phyloP scores from a whole-genome alignment of 1,140 invertebrate genomes.

The Conus ventricosus region DNA sequence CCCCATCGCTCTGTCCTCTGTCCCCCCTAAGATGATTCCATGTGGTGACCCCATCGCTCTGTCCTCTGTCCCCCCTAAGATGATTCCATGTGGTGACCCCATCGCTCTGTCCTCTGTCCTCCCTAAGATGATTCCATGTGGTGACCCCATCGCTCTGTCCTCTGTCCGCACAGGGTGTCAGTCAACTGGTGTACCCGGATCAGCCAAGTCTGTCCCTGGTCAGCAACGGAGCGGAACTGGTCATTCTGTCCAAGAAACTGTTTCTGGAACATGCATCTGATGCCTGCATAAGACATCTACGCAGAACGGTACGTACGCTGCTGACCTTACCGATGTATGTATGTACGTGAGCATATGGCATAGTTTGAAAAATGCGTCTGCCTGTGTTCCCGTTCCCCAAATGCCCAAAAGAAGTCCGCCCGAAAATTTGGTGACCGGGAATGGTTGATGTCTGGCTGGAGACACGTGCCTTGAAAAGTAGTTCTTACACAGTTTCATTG shows the following conservation, averaged over 20 bases:
- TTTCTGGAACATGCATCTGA: slow-evolving; percentile 57
- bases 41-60: not conserved
- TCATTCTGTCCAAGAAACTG: slow-evolving; percentile 64
- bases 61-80: not conserved
- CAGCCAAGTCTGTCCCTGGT: slow-evolving; percentile 65
- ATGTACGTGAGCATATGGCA: not conserved
- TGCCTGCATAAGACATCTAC: slow-evolving; percentile 47
- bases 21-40: too few species aligned
- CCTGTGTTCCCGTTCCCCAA: too few species aligned
- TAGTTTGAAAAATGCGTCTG: too few species aligned
- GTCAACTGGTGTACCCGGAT: slow-evolving; percentile 53
- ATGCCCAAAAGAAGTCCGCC: too few species aligned
- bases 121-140: too few species aligned
- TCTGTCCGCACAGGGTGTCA: slow-evolving; percentile 54
- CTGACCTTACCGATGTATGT: not conserved
- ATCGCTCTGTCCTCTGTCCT: too few species aligned
- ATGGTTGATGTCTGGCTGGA: too few species aligned
- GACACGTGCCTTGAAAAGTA: not conserved
- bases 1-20: too few species aligned
- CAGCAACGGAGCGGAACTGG: slow-evolving; percentile 65
- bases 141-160: too few species aligned
- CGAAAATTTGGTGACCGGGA: too few species aligned
- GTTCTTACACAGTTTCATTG: too few species aligned
- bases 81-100: too few species aligned
- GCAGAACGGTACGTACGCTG: slow-evolving; percentile 48